Conservation (phyloP, 2,797 vertebrate species). For the Varecia variegata region DNA sequence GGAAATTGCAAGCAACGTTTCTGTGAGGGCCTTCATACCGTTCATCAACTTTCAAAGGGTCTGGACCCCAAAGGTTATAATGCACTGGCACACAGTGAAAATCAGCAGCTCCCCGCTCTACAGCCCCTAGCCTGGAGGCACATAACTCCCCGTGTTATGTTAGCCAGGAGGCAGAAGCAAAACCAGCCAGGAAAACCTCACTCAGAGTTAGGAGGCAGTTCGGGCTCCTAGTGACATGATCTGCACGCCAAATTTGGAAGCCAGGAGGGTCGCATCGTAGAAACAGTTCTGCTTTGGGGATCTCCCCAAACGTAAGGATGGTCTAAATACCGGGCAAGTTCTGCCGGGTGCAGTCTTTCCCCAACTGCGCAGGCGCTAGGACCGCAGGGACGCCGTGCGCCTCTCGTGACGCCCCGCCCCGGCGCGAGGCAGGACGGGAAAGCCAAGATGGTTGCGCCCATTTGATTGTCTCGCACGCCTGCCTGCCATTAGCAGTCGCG, state of each 20-base stretch:
- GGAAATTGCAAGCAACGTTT: not conserved
- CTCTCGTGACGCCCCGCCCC: not conserved
- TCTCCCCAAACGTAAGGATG: not conserved
- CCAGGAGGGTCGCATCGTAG: too few relatives aligned
- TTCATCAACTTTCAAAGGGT: not conserved
- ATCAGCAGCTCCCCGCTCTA: not conserved
- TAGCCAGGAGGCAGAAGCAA: not conserved
- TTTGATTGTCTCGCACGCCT: slow-evolving; percentile 85
- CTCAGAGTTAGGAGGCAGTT: not conserved
- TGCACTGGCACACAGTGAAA: not conserved
- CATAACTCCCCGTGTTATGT: not conserved
- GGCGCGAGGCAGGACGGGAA: slow-evolving; percentile 87
- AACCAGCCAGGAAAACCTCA: not conserved
- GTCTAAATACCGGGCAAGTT: rapidly evolving
- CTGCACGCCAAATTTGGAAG: not conserved
- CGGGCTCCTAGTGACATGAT: not conserved
- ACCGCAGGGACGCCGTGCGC: rapidly evolving
- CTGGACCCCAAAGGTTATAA: not conserved
- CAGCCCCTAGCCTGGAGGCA: not conserved
- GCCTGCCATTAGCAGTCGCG: not conserved
- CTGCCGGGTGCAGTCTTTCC: rapidly evolving
- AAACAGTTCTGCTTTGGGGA: not conserved
- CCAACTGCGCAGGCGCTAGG: not conserved
- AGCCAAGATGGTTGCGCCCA: slow-evolving; percentile 91
- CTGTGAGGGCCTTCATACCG: not conserved